Conservation (phyloP, 2,888 invertebrate species). For the Epinotia demarniana region DNA sequence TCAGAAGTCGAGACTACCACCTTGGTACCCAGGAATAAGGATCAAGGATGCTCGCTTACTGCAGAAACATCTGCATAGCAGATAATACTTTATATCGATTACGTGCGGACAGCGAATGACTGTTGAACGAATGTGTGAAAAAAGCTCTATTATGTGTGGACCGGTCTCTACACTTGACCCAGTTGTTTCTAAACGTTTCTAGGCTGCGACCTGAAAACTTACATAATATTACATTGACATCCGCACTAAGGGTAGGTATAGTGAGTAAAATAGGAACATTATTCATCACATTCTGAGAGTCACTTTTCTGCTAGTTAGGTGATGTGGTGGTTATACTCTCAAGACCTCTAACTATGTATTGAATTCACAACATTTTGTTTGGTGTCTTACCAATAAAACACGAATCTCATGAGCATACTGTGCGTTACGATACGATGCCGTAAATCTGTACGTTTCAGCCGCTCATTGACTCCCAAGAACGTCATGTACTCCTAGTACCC, state of each 20-base stretch:
- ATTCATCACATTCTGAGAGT: not conserved
- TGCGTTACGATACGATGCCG: constrained; percentile 3
- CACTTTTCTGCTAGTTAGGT: not conserved
- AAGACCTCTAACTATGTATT: constrained; percentile 2
- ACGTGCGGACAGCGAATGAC: constrained; percentile 1
- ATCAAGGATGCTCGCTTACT: not conserved
- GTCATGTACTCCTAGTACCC: constrained; percentile 1
- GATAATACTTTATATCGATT: constrained; percentile 21
- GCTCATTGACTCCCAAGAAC: constrained; percentile 22
- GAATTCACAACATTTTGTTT: constrained; percentile 15
- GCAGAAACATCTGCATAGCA: constrained; percentile 30
- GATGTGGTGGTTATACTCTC: not conserved
- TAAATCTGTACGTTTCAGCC: constrained; percentile 9
- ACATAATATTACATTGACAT: constrained; percentile 27
- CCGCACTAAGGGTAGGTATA: constrained; percentile 16
- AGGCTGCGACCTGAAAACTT: constrained; percentile 38
- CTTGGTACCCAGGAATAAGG: not conserved
- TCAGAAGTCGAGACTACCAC: not conserved
- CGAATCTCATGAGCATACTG: not conserved
- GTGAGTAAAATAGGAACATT: constrained; percentile 1
- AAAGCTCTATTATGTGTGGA: constrained; percentile 29
- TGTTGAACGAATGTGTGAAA: constrained; percentile 27
- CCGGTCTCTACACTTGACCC: constrained; percentile 39
- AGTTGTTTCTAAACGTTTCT: constrained; percentile 39
- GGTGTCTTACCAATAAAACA: constrained; percentile 26